A percentile compares a stretch with the other conserved stretches of the same genome.
Conservation (phyloP, 35 echinoderm and acorn worm genomes). For the Strongylocentrotus purpuratus region DNA sequence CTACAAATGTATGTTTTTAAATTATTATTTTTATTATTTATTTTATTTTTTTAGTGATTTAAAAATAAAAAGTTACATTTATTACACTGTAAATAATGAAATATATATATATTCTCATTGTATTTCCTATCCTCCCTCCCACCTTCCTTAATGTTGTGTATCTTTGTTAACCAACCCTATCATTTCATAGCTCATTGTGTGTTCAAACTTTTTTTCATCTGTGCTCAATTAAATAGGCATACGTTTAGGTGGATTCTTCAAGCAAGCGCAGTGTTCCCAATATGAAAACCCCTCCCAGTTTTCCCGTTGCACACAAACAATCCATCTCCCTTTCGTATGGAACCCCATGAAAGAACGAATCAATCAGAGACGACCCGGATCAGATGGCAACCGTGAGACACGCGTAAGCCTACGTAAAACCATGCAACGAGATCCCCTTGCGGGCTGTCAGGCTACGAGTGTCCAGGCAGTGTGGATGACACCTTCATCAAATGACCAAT, state of each 20-base stretch:
- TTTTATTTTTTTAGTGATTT: too few species aligned
- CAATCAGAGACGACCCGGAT: constrained; percentile 7
- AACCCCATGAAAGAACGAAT: not conserved
- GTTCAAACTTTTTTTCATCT: not conserved
- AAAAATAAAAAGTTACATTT: too few species aligned
- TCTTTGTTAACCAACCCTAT: too few species aligned
- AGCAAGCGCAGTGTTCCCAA: not conserved
- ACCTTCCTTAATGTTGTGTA: too few species aligned
- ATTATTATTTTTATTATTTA: too few species aligned
- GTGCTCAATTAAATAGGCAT: not conserved
- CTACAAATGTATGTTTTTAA: too few species aligned
- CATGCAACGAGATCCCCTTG: not conserved
- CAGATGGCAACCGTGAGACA: not conserved
- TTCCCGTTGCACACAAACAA: not conserved
- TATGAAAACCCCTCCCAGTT: not conserved
- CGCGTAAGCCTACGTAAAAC: constrained; percentile 1
- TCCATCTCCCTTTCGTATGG: not conserved
- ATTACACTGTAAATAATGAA: too few species aligned
- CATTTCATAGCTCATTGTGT: not conserved
- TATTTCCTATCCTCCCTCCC: too few species aligned
- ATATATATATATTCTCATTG: too few species aligned
- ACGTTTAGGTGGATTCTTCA: not conserved
- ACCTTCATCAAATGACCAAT: constrained; percentile 9
- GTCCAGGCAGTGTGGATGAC: constrained; percentile 7
- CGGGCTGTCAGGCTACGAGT: not conserved